These are phyloP conservation scores for Calidris pugnax DNA, from an alignment of 2,113 vertebrate species.

Conservation along the genomic window DNA sequence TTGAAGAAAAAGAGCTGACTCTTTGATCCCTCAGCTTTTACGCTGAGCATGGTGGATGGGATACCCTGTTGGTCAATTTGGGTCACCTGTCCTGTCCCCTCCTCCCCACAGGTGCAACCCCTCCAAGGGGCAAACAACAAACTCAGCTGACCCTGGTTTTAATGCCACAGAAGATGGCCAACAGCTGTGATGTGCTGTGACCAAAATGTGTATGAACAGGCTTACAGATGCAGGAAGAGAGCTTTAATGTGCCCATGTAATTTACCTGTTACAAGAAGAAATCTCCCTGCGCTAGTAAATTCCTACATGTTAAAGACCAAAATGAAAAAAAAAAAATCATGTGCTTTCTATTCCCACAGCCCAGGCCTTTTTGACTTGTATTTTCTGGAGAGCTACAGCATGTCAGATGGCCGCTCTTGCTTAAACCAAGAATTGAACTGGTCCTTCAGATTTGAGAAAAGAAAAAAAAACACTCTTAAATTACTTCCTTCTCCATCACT, in stretches of 20 bases:
- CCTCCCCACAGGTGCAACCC: neutral
- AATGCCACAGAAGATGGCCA: neutral
- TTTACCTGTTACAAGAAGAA: neutral
- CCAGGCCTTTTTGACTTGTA: neutral
- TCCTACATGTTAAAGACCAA: neutral
- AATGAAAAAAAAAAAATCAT: neutral
- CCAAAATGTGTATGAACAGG: neutral
- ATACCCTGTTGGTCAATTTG: neutral
- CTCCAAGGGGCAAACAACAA: neutral
- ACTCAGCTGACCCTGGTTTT: neutral
- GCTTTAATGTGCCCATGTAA: neutral
- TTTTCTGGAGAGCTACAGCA: neutral
- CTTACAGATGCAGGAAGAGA: neutral
- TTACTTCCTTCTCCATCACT: neutral
- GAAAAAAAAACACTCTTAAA: neutral
- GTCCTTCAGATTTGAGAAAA: neutral
- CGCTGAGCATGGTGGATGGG: neutral
- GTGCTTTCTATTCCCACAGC: neutral
- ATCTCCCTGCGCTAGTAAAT: neutral
- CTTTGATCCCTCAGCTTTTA: neutral
- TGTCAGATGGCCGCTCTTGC: neutral
- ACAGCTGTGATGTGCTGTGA: neutral
- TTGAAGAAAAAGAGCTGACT: neutral
- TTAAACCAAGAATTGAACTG: neutral
- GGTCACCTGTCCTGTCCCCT: neutral